phyloP scores from a whole-genome alignment of 2,113 vertebrate species.

The Melanostigma gelatinosum region DNA sequence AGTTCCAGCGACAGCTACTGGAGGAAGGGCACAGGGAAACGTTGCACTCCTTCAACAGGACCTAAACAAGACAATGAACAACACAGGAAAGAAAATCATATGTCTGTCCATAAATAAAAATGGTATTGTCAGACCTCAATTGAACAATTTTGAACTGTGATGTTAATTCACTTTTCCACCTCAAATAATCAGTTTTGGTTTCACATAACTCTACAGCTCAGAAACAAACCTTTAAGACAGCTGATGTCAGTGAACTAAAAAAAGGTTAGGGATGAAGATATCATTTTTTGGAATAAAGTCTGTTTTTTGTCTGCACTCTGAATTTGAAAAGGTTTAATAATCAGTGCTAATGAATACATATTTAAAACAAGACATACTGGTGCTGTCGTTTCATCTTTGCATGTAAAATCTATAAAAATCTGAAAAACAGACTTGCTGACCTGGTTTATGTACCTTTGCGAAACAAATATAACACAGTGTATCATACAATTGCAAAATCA shows the following conservation, averaged over 20 bases:
- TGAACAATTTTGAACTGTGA: not conserved
- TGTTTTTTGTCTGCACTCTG: not conserved
- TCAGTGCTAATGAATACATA: not conserved
- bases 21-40: slow-evolving; percentile 72
- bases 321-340: not conserved
- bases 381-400: not conserved
- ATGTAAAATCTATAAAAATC: not conserved
- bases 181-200: not conserved
- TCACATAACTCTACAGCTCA: too few species aligned
- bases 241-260: slow-evolving; percentile 8
- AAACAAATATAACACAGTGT: slow-evolving; percentile 1
- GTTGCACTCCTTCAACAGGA: slow-evolving; percentile 76
- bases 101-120: not conserved
- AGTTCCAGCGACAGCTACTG: slow-evolving; percentile 79
- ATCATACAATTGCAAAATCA: not conserved
- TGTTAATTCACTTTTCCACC: not conserved
- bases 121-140: not conserved
- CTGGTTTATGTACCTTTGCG: not conserved
- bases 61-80: slow-evolving; percentile 41
- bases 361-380: not conserved
- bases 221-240: not conserved
- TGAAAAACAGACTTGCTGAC: not conserved
- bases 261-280: not conserved
- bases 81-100: not conserved
- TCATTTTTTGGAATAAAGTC: not conserved